Base-by-base conservation (phyloP, 1,140 invertebrate species). In the Macrosteles quadrilineatus region DNA sequence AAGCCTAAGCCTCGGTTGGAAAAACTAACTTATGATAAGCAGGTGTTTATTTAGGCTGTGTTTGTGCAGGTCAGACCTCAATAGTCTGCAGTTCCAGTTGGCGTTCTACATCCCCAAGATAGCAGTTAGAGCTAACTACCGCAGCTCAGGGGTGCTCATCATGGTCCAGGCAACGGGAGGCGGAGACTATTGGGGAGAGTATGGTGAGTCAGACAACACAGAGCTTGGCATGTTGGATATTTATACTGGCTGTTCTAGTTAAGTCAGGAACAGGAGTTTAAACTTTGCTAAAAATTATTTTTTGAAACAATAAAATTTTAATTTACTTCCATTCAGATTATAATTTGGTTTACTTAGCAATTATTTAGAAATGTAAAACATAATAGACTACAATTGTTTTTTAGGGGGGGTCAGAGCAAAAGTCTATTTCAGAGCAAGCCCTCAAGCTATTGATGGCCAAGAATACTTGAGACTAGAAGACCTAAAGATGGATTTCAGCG, bases 131-230 rank as follows among this genome's bases (percentile, higher is more conserved):
- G 90, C 91, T 0, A 86, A 88, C 69, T 94, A 93, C 80, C 85
- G 88, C 69, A 93, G 91, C 6, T 91, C 87, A 47, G 91, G 91
- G 30, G 86, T 91, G 2, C 81, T 94, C 31, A 87, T 94, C 73
- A 82, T 93, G 62, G 88, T 93, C 0, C 87, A 90, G 74, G 91
- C 91, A 17, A 90, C 89, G 11, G 91, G 91, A 2, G 89, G 89
- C 66, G 91, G 91, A 1, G 90, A 93, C 78, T 94, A 93, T 78
- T 94, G 91, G 91, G 91, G 91, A 36, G 90, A 92, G 83, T 94
- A 94, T 77, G 89, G 91, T 93, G 78, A 79, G 78, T 74, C 36
- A 69, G 70, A 21, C n/a, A 2, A 32, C n/a, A n/a, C n/a, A n/a
- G n/a, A n/a, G n/a, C n/a, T n/a, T n/a, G n/a, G n/a, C n/a, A n/a